phyloP scores from a whole-genome alignment of 2,797 vertebrate species.

The Orientallactaga sibirica region DNA sequence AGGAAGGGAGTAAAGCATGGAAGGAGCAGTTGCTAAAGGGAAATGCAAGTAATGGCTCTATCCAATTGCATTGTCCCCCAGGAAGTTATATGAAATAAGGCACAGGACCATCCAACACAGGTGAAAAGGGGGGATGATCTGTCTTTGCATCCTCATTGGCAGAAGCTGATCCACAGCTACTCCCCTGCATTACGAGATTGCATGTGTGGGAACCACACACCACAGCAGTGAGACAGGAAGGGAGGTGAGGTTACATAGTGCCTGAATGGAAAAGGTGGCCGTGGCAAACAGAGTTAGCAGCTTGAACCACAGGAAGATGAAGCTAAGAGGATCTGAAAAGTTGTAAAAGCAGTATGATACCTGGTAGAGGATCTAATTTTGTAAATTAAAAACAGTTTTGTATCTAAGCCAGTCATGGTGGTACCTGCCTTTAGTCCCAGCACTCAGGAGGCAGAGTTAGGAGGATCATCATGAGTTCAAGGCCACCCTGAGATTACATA shows the following conservation, averaged over 20 bases:
- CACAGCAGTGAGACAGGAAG: background rate
- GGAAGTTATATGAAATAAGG: background rate
- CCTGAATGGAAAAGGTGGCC: background rate
- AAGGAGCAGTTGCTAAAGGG: background rate
- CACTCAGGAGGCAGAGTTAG: too few species aligned
- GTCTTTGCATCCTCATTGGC: background rate
- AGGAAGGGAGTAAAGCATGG: background rate
- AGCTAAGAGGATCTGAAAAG: slow-evolving; percentile 27
- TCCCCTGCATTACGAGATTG: background rate
- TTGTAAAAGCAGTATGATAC: background rate
- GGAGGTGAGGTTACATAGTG: background rate
- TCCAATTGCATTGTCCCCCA: background rate
- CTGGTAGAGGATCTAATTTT: background rate
- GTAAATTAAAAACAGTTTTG: background rate
- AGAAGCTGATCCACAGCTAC: background rate
- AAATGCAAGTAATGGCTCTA: background rate
- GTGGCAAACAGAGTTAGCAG: background rate
- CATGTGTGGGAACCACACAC: background rate
- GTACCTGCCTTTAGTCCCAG: too few species aligned
- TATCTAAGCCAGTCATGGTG: too few species aligned
- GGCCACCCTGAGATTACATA: too few species aligned
- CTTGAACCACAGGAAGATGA: background rate
- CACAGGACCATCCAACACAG: background rate
- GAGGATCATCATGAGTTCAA: too few species aligned
- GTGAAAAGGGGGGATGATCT: background rate